Evolutionary conservation across 37 sponge, comb jelly and placozoan genomes (phyloP).

Genomic region (Amphimedon queenslandica): DNA sequence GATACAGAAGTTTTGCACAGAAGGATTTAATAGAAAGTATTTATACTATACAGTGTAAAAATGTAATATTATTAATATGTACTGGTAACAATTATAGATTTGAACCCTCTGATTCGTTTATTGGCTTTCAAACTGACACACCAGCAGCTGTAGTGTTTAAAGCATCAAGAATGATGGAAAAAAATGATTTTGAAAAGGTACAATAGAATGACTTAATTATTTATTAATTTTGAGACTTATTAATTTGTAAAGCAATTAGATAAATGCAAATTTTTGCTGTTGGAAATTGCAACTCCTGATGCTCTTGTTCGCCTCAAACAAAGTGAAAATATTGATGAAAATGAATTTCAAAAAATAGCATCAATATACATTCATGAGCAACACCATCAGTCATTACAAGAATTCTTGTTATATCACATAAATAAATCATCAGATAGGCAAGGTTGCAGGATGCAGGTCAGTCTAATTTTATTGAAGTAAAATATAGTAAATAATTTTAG

Average conservation of each 20-base stretch:
- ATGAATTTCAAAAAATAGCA: background rate
- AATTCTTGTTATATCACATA: background rate
- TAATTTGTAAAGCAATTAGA: slow-evolving; percentile 13
- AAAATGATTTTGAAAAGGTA: no score
- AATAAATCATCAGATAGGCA: background rate
- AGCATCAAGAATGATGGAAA: background rate
- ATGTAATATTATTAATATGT: no score
- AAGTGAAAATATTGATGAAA: background rate
- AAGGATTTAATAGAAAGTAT: background rate
- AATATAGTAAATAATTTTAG: background rate
- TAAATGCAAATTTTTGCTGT: slow-evolving; percentile 5
- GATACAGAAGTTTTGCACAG: slow-evolving; percentile 5
- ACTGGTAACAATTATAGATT: no score
- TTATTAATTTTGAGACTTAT: no score
- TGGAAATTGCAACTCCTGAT: slow-evolving; percentile 32
- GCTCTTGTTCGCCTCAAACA: slow-evolving; percentile 31
- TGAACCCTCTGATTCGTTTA: slow-evolving; percentile 26
- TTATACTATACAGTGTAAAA: no score
- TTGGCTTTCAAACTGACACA: slow-evolving; percentile 47
- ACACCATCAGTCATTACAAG: slow-evolving; percentile 5
- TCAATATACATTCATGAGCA: background rate
- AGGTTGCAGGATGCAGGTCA: slow-evolving; percentile 2
- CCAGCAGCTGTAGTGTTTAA: slow-evolving; percentile 40
- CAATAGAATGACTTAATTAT: no score
- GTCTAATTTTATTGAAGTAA: background rate